These are phyloP conservation scores for Rhopilema esculentum DNA, from an alignment of 30 jellyfish, hydroid and myxozoan species.

Conservation along the genomic window DNA sequence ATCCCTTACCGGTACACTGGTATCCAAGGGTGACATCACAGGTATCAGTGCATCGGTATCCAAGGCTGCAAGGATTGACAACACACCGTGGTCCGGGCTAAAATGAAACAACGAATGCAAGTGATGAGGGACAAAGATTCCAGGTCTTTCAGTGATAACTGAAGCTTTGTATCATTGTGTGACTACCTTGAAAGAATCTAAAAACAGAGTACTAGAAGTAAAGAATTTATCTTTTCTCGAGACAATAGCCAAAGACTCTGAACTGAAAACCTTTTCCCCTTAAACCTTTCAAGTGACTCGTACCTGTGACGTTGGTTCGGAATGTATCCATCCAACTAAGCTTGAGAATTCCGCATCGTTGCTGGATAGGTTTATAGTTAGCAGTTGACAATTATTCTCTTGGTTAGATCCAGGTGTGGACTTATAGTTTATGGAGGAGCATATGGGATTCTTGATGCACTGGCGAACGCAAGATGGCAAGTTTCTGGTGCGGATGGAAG, in stretches of 20 bases:
- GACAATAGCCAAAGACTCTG: too few relatives aligned
- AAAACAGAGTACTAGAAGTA: too few relatives aligned
- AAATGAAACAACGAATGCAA: too few relatives aligned
- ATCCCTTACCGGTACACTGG: neutral
- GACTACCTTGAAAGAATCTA: too few relatives aligned
- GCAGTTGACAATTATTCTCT: neutral
- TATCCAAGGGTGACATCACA: neutral
- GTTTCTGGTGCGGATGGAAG: neutral
- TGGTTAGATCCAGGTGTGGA: neutral
- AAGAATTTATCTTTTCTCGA: too few relatives aligned
- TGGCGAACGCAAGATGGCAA: neutral
- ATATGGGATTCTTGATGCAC: neutral
- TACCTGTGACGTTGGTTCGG: slow-evolving; percentile 1
- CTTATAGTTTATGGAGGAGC: slow-evolving; percentile 6
- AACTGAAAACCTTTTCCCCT: too few relatives aligned
- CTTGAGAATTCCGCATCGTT: neutral
- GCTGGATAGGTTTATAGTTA: neutral
- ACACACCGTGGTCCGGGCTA: neutral
- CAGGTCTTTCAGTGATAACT: too few relatives aligned
- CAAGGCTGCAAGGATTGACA: neutral
- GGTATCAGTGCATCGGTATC: neutral
- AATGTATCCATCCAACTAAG: slow-evolving; percentile 7
- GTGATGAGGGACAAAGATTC: too few relatives aligned
- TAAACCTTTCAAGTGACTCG: neutral
- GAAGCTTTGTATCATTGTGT: too few relatives aligned